Conservation (phyloP, 2,797 vertebrate genomes). For the Eurystomus glaucurus region DNA sequence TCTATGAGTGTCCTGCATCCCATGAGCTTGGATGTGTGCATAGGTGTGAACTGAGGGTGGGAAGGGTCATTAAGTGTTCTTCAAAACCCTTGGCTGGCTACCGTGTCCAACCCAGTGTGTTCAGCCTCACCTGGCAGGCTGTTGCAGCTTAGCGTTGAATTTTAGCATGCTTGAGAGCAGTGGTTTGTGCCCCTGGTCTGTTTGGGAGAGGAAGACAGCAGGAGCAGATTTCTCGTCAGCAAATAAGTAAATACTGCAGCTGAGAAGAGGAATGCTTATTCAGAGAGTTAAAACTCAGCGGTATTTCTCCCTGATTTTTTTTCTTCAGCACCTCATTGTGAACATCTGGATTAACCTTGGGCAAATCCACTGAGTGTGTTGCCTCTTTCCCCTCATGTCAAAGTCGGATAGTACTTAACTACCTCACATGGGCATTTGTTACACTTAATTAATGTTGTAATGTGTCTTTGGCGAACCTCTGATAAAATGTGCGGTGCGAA, state of each 20-base stretch:
- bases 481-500: conserved; percentile 1
- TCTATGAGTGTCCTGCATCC: background rate
- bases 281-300: background rate
- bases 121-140: background rate
- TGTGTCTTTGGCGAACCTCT: conserved; percentile 31
- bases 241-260: background rate
- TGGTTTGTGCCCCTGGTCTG: background rate
- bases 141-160: background rate
- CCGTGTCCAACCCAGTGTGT: background rate
- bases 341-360: conserved; percentile 34
- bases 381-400: background rate
- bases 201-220: background rate
- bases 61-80: background rate
- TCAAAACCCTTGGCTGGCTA: background rate
- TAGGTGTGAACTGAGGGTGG: background rate
- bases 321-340: background rate
- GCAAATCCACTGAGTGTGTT: background rate
- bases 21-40: rapidly evolving
- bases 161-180: background rate
- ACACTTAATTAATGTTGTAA: conserved; percentile 62
- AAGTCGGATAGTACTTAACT: background rate
- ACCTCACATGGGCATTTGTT: conserved; percentile 1
- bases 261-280: background rate
- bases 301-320: background rate
- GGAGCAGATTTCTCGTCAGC: background rate